Conservation (phyloP, 2,797 vertebrate genomes). For the Cyclura pinguis region DNA sequence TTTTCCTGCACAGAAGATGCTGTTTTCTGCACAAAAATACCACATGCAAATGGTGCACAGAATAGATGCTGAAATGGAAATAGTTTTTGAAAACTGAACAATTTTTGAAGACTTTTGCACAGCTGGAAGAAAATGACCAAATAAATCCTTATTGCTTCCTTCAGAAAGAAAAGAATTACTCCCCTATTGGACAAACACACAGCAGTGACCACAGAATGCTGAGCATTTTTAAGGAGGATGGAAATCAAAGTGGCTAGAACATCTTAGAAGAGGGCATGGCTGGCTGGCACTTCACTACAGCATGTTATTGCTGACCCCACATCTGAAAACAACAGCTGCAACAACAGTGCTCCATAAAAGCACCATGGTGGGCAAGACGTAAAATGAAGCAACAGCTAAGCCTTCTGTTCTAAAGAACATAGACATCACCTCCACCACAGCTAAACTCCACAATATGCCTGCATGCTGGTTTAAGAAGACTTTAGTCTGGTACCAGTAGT, state of each 20-base stretch:
- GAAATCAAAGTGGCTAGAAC: neutral
- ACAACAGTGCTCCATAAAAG: neutral
- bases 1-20: no score
- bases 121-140: no score
- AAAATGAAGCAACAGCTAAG: neutral
- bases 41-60: no score
- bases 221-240: neutral
- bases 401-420: neutral
- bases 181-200: neutral
- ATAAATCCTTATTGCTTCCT: no score
- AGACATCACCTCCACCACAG: neutral
- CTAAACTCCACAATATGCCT: neutral
- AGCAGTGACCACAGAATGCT: neutral
- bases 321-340: neutral
- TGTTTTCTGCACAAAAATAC: no score
- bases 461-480: neutral
- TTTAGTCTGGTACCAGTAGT: slow-evolving; percentile 11
- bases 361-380: neutral
- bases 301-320: neutral
- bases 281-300: neutral
- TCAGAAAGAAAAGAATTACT: neutral
- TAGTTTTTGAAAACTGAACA: no score
- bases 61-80: no score
- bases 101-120: no score
- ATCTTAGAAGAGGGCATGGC: neutral